Evolutionary conservation across 2,888 invertebrate genomes (phyloP), one percentile per base, ranked within the genome.

Genomic region (Meghimatium bilineatum): DNA sequence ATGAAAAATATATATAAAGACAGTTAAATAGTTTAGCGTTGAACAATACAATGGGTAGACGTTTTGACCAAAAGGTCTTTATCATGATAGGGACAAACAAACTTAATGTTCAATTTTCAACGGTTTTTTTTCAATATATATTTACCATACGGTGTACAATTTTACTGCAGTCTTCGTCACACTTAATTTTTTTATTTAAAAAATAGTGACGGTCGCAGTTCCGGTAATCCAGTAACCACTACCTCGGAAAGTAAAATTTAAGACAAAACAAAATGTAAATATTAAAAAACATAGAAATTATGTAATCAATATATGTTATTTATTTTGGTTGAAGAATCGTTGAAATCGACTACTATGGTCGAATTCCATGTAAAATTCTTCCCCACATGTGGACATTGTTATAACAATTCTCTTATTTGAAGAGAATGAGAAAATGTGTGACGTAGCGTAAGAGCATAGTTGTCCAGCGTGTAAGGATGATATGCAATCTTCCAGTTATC

Each of bases 401-500:
- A n/a, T 36, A n/a, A n/a, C 2, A 63, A 26, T 23, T 8, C 67
- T 14, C 23, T 44, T 29, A 67, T 67, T 49, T 44, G 20, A 36
- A 32, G 67, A 49, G 32, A 79, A 67, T 44, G 32, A 32, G 20
- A 1, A 44, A 44, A n/a, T n/a, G 69, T 56, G 49, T 71, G 71
- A 52, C 23, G 69, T 56, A 56, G 52, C 80, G 80, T 52, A 49
- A 71, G 20, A 2, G 56, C 56, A 80, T n/a, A 80, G 52, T 32
- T 36, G 36, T n/a, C 71, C 38, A 5, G 17, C 14, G 1, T 66
- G 36, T 26, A n/a, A 52, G 44, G 49, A 38, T 23, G 66, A 78
- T 66, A 78, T 78, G 66, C 38, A 44, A 63, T 34, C 78, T 32
- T 29, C 66, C 0, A 36, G 44, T 67, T 79, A 79, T 69, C 8